phyloP scores from a whole-genome alignment of 2,888 invertebrate species.

The Chymomyza amoena region DNA sequence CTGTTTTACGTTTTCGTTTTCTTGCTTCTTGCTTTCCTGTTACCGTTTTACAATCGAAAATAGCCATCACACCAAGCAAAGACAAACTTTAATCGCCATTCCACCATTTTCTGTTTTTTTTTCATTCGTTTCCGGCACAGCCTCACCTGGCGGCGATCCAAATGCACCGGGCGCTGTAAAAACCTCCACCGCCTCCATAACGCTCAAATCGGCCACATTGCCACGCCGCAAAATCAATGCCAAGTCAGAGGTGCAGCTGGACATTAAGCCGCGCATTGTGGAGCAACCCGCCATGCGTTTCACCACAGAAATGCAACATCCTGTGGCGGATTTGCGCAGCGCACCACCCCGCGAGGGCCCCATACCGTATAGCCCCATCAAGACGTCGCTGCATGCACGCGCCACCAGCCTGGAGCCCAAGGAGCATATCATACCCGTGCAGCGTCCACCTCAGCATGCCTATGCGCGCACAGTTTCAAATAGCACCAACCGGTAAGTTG shows the following conservation, averaged over 20 bases:
- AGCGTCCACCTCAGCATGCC: constrained; percentile 77
- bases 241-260: constrained; percentile 83
- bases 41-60: constrained; percentile 12
- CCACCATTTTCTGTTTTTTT: constrained; percentile 2
- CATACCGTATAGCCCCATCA: constrained; percentile 76
- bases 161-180: constrained; percentile 76
- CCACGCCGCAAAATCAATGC: constrained; percentile 83
- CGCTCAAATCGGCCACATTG: constrained; percentile 84
- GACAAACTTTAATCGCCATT: constrained; percentile 14
- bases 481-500: constrained; percentile 71
- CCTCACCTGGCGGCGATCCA: constrained; percentile 66
- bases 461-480: constrained; percentile 76
- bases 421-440: constrained; percentile 86
- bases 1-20: background rate
- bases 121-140: constrained; percentile 30
- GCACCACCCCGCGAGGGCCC: constrained; percentile 78
- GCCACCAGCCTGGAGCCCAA: constrained; percentile 82
- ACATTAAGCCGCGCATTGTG: constrained; percentile 79
- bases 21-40: constrained; percentile 34
- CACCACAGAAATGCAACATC: constrained; percentile 83
- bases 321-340: constrained; percentile 79
- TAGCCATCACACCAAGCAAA: background rate
- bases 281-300: constrained; percentile 79
- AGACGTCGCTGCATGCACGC: constrained; percentile 77
- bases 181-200: constrained; percentile 84